Conservation (phyloP, 1,140 invertebrate genomes). For the Zaprionus vittiger region DNA sequence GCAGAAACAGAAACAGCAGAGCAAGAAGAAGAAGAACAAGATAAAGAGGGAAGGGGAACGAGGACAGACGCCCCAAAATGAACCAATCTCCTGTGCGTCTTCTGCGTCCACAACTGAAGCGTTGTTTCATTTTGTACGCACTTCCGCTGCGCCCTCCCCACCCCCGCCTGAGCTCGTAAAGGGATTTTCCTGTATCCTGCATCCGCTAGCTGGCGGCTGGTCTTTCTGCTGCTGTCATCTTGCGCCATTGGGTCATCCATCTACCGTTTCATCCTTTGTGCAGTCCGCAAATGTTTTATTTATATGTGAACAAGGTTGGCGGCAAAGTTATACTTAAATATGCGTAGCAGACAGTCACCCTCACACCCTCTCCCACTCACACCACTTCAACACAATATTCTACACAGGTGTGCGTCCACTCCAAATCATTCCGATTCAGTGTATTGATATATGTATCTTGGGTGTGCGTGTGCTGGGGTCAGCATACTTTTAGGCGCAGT, state of each 20-base stretch:
- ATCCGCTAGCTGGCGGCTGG: constrained; percentile 37
- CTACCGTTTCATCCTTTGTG: constrained; percentile 74
- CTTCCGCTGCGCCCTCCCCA: constrained; percentile 54
- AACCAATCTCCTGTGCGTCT: constrained; percentile 10
- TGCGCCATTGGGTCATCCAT: constrained; percentile 82
- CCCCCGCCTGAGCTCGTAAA: constrained; percentile 61
- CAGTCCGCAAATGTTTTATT: constrained; percentile 81
- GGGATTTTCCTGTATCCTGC: constrained; percentile 78
- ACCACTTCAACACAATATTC: constrained; percentile 24
- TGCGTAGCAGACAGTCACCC: constrained; percentile 52
- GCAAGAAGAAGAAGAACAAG: constrained; percentile 4
- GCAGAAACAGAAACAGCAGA: constrained; percentile 30
- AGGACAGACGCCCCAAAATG: constrained; percentile 10
- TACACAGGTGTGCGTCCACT: constrained; percentile 60
- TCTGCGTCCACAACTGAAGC: constrained; percentile 12
- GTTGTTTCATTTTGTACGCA: constrained; percentile 81
- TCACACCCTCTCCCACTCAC: not conserved
- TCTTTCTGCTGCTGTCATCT: constrained; percentile 64
- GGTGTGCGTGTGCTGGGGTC: constrained; percentile 1
- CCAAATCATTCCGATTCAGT: constrained; percentile 7
- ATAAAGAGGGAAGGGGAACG: not conserved
- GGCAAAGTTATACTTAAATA: constrained; percentile 75
- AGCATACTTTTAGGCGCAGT: constrained; percentile 62
- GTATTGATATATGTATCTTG: constrained; percentile 64
- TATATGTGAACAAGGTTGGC: constrained; percentile 74